Conservation (phyloP, 1,140 invertebrate species). For the Pseudomyrmex gracilis region DNA sequence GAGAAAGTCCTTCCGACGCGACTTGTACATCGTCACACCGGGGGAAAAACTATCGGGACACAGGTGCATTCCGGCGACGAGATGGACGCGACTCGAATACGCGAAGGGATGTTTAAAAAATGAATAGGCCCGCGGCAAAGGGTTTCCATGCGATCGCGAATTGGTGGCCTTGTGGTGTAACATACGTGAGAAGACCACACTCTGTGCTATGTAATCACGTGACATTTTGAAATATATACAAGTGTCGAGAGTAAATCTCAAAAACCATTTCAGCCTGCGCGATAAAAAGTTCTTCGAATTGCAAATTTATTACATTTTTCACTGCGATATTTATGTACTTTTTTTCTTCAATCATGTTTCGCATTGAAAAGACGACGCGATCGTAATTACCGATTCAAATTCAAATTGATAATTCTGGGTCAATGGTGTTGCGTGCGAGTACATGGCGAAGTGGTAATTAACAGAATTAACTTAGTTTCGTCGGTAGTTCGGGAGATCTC, state of each 20-base stretch:
- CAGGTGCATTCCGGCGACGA: slow-evolving; percentile 19
- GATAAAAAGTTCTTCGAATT: background rate
- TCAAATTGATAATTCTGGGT: slow-evolving; percentile 6
- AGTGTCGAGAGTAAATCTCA: background rate
- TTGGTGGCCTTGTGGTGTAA: background rate
- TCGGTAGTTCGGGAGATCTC: slow-evolving; percentile 30
- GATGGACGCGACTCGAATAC: slow-evolving; percentile 6
- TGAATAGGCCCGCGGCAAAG: background rate
- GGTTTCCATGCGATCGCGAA: background rate
- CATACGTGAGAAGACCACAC: background rate
- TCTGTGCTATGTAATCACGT: background rate
- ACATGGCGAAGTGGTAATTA: slow-evolving; percentile 38
- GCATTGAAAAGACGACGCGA: background rate
- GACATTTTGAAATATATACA: background rate
- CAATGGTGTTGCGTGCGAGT: background rate
- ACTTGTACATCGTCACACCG: background rate
- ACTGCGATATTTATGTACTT: background rate
- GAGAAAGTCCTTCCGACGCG: background rate
- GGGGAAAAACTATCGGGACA: background rate
- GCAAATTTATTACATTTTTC: too few species aligned
- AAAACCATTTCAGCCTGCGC: background rate
- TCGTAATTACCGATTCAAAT: background rate
- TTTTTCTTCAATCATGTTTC: background rate
- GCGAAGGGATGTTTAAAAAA: slow-evolving; percentile 16
- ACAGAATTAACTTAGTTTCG: slow-evolving; percentile 31